Conservation (phyloP, 2,797 vertebrate genomes). For the Sebastes melanostomus region DNA sequence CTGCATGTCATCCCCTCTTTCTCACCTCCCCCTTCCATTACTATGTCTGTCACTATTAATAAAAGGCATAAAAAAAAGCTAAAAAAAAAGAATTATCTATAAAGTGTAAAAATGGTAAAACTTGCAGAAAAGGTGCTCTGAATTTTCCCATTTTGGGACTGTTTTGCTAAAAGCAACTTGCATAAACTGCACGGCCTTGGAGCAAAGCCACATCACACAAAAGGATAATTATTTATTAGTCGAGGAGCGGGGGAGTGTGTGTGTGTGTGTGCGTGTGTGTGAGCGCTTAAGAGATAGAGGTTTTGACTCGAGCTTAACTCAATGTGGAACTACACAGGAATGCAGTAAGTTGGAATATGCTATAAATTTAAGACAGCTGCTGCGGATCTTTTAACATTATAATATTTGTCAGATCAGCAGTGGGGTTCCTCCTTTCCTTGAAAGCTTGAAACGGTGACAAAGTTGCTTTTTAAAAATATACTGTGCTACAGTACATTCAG, state of each 20-base stretch:
- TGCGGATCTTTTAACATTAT: constrained; percentile 68
- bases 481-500: background rate
- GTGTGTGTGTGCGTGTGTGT: constrained; percentile 30
- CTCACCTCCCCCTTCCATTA: too few relatives aligned
- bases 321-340: constrained; percentile 62
- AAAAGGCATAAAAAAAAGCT: too few relatives aligned
- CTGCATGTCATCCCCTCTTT: too few relatives aligned
- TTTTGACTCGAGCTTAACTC: constrained; percentile 60
- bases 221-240: constrained; percentile 73
- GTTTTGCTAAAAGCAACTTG: constrained; percentile 41
- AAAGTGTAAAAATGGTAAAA: background rate
- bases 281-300: constrained; percentile 50
- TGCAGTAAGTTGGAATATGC: constrained; percentile 55
- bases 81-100: background rate
- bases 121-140: background rate
- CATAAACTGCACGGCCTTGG: constrained; percentile 57
- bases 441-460: constrained; percentile 30
- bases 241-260: constrained; percentile 20
- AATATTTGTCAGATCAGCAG: constrained; percentile 60
- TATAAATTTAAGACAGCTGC: constrained; percentile 68
- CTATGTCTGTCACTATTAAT: too few relatives aligned
- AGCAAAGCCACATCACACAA: constrained; percentile 69
- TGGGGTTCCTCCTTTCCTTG: constrained; percentile 30
- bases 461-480: background rate
- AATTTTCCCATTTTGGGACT: constrained; percentile 31